Evolutionary conservation across 2,888 invertebrate genomes (phyloP), one percentile per base, ranked within the genome.

Genomic region (Ichneumoninae sp.): DNA sequence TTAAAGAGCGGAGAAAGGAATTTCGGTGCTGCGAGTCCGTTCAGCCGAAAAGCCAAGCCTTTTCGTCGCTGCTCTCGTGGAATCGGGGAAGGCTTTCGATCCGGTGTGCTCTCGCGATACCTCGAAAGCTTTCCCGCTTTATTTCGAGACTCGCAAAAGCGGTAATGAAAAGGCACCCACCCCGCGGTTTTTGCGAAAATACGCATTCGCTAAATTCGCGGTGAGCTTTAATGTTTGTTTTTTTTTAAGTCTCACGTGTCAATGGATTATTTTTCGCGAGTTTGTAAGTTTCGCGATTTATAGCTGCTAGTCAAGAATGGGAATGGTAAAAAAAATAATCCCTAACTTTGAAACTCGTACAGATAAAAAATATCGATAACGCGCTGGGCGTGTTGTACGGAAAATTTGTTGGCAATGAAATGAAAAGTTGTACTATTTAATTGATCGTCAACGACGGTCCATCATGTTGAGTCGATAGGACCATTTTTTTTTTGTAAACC

Each of bases 1-100:
- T 73, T 73, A 73, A 73, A 33, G 57, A 30, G 57, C 40, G 40
- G 7, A 73, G 57, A 73, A 44, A 73, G 71, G 71, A 73, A 57
- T 73, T 54, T 73, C 44, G 40, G 26, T n/a, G 44, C 22, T 71
- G 5, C 36, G 22, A 57, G 71, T 13, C 36, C 40, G 54, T 73
- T 40, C 36, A 57, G 40, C 26, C 54, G 52, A 40, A 60, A 44
- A 26, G n/a, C 57, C 57, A 60, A 73, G 57, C 60, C 73, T 57
- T 57, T 73, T 73, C 73, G 57, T 71, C 54, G 40, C 71, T 19
- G 54, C 71, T 71, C 60, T 57, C 22, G 40, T 40, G 54, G 71
- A 71, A 71, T 54, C 54, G 33, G 57, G 71, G 54, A 40, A 71
- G 44, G 10, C 57, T 57, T 60, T 22, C 60, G 60, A 13, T 26